Evolutionary conservation across 2,888 invertebrate species (phyloP).

Genomic region (Aspidiotus destructor): DNA sequence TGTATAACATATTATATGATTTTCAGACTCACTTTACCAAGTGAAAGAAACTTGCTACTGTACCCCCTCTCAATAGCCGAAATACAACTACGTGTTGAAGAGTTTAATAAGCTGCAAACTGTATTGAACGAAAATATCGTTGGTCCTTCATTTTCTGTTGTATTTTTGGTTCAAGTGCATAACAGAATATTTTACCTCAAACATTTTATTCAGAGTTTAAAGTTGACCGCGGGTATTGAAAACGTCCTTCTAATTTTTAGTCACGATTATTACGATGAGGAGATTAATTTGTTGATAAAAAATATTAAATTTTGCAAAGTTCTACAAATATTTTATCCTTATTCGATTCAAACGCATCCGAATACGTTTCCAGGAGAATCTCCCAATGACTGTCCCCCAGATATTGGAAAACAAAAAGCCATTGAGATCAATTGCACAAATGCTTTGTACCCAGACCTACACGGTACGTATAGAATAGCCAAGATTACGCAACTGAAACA

Average conservation of each 20-base stretch:
- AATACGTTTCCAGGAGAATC: conserved; percentile 87
- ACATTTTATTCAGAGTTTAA: conserved; percentile 86
- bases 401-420: conserved; percentile 77
- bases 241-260: conserved; percentile 84
- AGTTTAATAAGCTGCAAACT: too few species aligned
- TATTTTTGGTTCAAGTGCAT: conserved; percentile 64
- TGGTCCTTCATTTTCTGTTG: too few species aligned
- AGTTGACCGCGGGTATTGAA: conserved; percentile 81
- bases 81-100: too few species aligned
- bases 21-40: too few species aligned
- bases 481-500: conserved; percentile 97
- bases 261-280: conserved; percentile 86
- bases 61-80: too few species aligned
- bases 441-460: conserved; percentile 83
- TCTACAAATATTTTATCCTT: conserved; percentile 94
- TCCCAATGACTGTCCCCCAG: conserved; percentile 84
- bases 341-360: conserved; percentile 89
- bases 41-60: too few species aligned
- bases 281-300: conserved; percentile 81
- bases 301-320: conserved; percentile 93
- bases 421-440: conserved; percentile 75
- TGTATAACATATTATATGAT: too few species aligned
- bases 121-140: too few species aligned
- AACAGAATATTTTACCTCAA: conserved; percentile 83
- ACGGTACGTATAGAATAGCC: conserved; percentile 94